Conservation (phyloP, 1,140 invertebrate species). For the Diorhabda carinulata region DNA sequence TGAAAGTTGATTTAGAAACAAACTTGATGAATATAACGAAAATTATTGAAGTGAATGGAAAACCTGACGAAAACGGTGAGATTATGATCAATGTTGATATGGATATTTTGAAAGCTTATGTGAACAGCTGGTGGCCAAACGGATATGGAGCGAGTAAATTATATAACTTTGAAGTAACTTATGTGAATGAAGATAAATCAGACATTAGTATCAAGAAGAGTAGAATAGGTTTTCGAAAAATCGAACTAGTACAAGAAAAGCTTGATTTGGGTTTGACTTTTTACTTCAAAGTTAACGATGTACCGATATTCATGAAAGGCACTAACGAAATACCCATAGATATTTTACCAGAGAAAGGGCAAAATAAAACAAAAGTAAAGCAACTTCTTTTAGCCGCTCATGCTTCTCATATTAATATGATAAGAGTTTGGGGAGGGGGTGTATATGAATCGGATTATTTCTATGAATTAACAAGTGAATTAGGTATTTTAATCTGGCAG, state of each 20-base stretch:
- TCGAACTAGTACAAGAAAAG: constrained; percentile 70
- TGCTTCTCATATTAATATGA: constrained; percentile 86
- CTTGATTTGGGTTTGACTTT: constrained; percentile 68
- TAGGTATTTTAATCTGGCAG: constrained; percentile 85
- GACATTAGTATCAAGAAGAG: constrained; percentile 40
- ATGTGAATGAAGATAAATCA: constrained; percentile 40
- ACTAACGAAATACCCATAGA: constrained; percentile 93
- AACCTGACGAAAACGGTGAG: constrained; percentile 21
- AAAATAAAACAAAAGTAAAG: constrained; percentile 41
- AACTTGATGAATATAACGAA: constrained; percentile 21
- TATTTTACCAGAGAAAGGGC: constrained; percentile 75
- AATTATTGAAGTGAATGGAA: constrained; percentile 24
- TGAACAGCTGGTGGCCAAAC: constrained; percentile 88
- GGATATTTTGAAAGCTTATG: constrained; percentile 38
- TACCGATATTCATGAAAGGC: constrained; percentile 93
- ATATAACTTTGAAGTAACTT: constrained; percentile 63
- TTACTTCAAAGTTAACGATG: constrained; percentile 83
- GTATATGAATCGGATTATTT: constrained; percentile 90
- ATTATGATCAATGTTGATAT: constrained; percentile 29
- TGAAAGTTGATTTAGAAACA: constrained; percentile 22
- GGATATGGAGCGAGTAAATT: constrained; percentile 81
- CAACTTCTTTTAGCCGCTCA: constrained; percentile 68
- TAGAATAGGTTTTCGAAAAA: constrained; percentile 79
- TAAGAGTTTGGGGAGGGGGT: constrained; percentile 97
- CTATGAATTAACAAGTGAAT: constrained; percentile 77